Base-by-base conservation (phyloP, 1,140 invertebrate genomes). In the Macrobrachium nipponense region DNA sequence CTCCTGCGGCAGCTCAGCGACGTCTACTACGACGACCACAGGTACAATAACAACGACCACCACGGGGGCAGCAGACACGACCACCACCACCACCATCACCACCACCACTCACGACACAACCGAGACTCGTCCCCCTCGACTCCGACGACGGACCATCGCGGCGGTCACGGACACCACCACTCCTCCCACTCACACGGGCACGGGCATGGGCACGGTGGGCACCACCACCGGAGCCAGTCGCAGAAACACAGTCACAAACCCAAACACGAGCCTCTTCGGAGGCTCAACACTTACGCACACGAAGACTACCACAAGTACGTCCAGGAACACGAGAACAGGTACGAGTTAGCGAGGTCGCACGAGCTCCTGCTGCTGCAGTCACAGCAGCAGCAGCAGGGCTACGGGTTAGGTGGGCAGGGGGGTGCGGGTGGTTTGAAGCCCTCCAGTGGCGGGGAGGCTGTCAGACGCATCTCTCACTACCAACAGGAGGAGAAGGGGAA, bases 221-320 rank as follows among this genome's bases (percentile, higher is more conserved):
- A 75, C 27, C 83, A 86, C 58, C 83, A 86, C 77, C 64, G 83
- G 17, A 80, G 77, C n/a, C 77, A 61, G 15, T 86, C 83, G 6
- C 77, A 80, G 59, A 64, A 77, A 15, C 59, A 62, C 66, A 7
- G 23, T 15, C 62, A 62, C 18, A 68, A 76, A 59, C 83, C 77
- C 7, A 51, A 61, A 76, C 77, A 86, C 77, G 77, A 86, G 44
- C 66, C 68, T 17, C 58, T 86, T 17, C 62, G 83, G 43, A 62
- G 83, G 36, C 77, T 62, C 51, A 86, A 86, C 66, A 86, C 83
- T 8, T 86, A 86, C 77, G 83, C 62, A 17, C 77, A 86, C 77
- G 83, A 86, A 58, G 36, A 80, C 51, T 86, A 86, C 77, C 83
- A 72, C 51, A 86, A 86, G 60, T 62, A 80, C 27, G 51, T 79